Evolutionary conservation across 1,140 invertebrate genomes (phyloP).

Genomic region (Coptotermes formosanus): DNA sequence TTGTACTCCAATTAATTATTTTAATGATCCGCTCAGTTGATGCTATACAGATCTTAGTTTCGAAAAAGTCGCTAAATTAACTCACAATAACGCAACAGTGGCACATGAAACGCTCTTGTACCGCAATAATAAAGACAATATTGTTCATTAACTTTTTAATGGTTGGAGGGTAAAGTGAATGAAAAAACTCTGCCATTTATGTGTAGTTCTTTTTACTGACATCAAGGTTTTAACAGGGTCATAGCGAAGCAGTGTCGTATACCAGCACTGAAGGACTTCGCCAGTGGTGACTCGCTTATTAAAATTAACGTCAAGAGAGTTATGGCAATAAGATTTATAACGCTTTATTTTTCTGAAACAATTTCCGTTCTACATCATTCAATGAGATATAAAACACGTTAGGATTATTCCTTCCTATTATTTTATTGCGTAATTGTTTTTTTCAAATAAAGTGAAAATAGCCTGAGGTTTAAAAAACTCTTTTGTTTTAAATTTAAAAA

Average conservation of each 20-base stretch:
- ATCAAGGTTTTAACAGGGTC: neutral
- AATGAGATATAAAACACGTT: no score
- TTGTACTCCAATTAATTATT: no score
- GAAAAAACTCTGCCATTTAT: neutral
- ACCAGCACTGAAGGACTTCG: neutral
- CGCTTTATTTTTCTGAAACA: neutral
- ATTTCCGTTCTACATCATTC: no score
- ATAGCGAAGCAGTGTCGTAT: neutral
- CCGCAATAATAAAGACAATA: neutral
- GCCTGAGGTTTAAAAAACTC: no score
- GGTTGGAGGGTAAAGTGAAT: neutral
- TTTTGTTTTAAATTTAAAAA: no score
- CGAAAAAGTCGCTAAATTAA: neutral
- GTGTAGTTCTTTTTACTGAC: neutral
- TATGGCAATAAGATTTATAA: neutral
- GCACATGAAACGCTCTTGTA: neutral
- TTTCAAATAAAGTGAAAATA: no score
- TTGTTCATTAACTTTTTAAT: neutral
- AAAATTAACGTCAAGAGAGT: neutral
- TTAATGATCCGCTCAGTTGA: no score
- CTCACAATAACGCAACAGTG: no score
- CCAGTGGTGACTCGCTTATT: neutral
- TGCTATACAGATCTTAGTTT: no score
- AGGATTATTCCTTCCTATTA: no score
- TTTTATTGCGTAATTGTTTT: no score